A percentile compares a stretch with the other conserved stretches of the same genome.
These are phyloP conservation scores for Pheosia gnoma DNA, from an alignment of 2,888 invertebrate species.

Conservation along the genomic window DNA sequence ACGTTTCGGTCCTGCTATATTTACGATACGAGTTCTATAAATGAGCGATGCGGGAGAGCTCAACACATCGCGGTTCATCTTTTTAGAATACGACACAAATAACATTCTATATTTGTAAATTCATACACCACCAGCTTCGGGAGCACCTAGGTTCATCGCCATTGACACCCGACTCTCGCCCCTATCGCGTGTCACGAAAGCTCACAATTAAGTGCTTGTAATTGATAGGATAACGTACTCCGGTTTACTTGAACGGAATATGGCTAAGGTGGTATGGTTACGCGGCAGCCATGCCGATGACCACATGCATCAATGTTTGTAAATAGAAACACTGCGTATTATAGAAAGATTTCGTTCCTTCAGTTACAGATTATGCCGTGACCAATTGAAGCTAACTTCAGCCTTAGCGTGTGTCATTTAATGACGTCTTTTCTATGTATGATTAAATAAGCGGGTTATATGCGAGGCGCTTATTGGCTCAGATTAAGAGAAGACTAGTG, in stretches of 20 bases:
- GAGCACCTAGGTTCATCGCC: constrained; percentile 58
- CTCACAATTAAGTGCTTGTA: constrained; percentile 40
- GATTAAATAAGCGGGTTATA: constrained; percentile 35
- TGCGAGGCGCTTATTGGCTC: constrained; percentile 27
- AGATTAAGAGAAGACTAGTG: constrained; percentile 54
- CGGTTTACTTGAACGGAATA: constrained; percentile 68
- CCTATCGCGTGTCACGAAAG: constrained; percentile 48
- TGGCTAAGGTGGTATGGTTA: constrained; percentile 76
- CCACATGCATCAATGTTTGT: constrained; percentile 84
- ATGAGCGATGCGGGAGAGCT: constrained; percentile 84
- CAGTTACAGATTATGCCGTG: constrained; percentile 47
- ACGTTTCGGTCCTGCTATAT: constrained; percentile 63
- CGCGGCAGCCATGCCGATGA: constrained; percentile 81
- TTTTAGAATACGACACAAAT: constrained; percentile 84
- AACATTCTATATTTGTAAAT: constrained; percentile 83
- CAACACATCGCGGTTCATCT: constrained; percentile 83
- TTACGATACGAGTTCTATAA: constrained; percentile 79
- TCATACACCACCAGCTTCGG: constrained; percentile 75
- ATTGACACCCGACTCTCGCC: constrained; percentile 47
- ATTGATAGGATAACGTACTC: constrained; percentile 44
- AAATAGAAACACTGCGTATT: constrained; percentile 76
- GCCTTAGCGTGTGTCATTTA: constrained; percentile 31
- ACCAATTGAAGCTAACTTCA: constrained; percentile 45
- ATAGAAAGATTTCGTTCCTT: constrained; percentile 60
- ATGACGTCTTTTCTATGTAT: constrained; percentile 46